These are phyloP conservation scores for Setipinna tenuifilis DNA, from an alignment of 2,797 vertebrate species.

Conservation along the genomic window DNA sequence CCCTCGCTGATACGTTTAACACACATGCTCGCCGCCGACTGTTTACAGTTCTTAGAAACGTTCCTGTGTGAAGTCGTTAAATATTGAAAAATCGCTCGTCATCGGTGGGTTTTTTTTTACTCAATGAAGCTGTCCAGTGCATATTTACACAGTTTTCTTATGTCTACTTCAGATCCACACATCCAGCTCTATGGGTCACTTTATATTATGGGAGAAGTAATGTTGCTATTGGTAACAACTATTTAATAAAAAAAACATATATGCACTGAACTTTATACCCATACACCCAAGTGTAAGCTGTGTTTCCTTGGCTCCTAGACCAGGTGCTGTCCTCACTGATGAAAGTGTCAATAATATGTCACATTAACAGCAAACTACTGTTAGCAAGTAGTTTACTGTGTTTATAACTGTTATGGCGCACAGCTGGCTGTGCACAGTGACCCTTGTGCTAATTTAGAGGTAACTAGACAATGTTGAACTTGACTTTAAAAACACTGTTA, in stretches of 20 bases:
- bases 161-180: not conserved
- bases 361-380: no score
- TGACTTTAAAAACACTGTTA: not conserved
- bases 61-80: not conserved
- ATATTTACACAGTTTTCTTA: not conserved
- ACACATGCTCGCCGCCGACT: not conserved
- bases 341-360: no score
- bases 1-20: not conserved
- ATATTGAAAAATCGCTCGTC: slow-evolving; percentile 4
- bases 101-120: not conserved
- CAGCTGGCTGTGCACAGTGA: not conserved
- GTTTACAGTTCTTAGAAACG: not conserved
- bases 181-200: not conserved
- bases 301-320: no score
- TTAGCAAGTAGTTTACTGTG: no score
- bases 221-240: not conserved
- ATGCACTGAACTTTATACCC: not conserved
- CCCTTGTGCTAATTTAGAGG: not conserved
- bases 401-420: no score
- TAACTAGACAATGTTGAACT: not conserved
- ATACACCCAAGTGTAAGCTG: no score
- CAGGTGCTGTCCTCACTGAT: no score
- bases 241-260: not conserved
- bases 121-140: not conserved
- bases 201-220: not conserved